A percentile compares a stretch with the other conserved stretches of the same genome.
Conservation (phyloP, 2,888 invertebrate species). For the Rhopalosiphum nymphaeae region DNA sequence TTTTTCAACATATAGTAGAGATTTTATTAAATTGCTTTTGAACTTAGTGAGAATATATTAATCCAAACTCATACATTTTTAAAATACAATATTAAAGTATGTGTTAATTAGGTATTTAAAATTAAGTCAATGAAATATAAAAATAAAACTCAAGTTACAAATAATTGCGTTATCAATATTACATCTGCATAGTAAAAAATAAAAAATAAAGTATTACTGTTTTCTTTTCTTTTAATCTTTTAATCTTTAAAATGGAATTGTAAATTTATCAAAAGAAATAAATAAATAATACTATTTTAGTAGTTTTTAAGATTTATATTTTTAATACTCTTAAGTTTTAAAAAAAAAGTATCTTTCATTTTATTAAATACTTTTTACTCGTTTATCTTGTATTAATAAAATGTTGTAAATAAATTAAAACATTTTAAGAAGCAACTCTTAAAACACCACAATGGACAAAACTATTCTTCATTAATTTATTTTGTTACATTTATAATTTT, state of each 20-base stretch:
- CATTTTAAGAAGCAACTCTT: neutral
- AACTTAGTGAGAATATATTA: neutral
- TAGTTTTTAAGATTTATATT: neutral
- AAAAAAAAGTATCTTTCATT: neutral
- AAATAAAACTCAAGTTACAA: neutral
- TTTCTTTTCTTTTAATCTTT: neutral
- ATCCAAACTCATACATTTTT: neutral
- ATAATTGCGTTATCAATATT: neutral
- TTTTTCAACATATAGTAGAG: neutral
- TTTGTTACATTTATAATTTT: conserved; percentile 12
- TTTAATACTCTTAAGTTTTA: neutral
- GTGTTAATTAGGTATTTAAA: neutral
- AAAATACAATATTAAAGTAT: neutral
- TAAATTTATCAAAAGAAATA: neutral
- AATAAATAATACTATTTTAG: neutral
- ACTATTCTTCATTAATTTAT: neutral
- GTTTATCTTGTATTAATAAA: neutral
- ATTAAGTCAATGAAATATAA: neutral
- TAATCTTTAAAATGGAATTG: neutral
- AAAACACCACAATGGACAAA: no score
- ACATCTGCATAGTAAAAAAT: neutral
- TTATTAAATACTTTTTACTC: neutral
- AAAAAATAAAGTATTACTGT: neutral
- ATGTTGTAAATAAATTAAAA: neutral
- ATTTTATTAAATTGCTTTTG: neutral